Base-by-base conservation (phyloP, 2,888 invertebrate species). In the Archips xylosteana region DNA sequence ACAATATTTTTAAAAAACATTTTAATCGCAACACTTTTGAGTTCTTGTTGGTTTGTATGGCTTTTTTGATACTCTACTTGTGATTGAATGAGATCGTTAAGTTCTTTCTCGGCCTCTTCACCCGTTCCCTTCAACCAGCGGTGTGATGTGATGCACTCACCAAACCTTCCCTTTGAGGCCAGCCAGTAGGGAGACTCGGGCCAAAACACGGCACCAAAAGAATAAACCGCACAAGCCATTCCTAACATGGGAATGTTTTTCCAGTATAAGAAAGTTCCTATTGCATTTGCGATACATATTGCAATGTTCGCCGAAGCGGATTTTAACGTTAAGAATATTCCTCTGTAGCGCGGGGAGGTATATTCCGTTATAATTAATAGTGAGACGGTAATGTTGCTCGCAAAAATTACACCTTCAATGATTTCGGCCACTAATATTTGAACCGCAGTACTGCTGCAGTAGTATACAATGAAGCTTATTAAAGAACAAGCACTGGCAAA, bases 291-390 rank as follows among this genome's bases (percentile, higher is more conserved):
- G 1, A 74, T 76, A 81, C 82, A 83, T 42, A 85, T 76, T 0
- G 85, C 87, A 81, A 82, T 82, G n/a, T 75, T 80, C 1, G 79
- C 75, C 0, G 80, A 83, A 0, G 84, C 83, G 10, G 77, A 63
- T 54, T 85, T 87, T 1, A 84, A 8, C 1, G 79, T 79, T 3
- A 85, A 62, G 86, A 87, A 63, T 85, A 59, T 0, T 83, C 86
- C 76, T 85, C 69, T 71, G 71, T 84, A 80, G 70, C 75, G 77
- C 2, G 86, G 83, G 3, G 83, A 83, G 10, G 79, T 80, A 12
- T 82, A 86, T 39, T 87, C 85, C 3, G 85, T 80, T 10, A 85
- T 2, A 2, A 86, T 75, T 39, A 81, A 68, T 0, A 82, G 3
- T 10, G 77, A 63, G 8, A 83, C 59, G 0, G 83, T 82, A 8